phyloP scores from a whole-genome alignment of 37 sponge, comb jelly and placozoan species.

The Beroe forskalii region DNA sequence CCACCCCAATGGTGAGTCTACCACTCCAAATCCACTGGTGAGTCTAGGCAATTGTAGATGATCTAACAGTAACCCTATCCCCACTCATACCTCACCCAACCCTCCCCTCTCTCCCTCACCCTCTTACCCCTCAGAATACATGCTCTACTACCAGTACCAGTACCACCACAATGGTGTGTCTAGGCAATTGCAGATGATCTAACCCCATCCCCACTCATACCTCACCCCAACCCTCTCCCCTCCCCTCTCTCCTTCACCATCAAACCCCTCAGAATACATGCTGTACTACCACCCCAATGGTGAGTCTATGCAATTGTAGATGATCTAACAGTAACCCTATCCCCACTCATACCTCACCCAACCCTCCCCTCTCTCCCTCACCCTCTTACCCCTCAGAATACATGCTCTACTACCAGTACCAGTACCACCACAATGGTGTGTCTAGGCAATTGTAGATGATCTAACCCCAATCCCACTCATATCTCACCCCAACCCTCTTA shows the following conservation, averaged over 20 bases:
- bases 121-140: not conserved
- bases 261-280: constrained; percentile 9
- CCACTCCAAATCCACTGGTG: not conserved
- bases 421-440: too few species aligned
- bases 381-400: not conserved
- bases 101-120: not conserved
- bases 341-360: not conserved
- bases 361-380: not conserved
- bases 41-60: not conserved
- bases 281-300: constrained; percentile 1
- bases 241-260: not conserved
- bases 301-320: not conserved
- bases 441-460: too few species aligned
- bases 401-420: too few species aligned
- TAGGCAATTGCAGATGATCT: too few species aligned
- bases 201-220: not conserved
- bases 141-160: too few species aligned
- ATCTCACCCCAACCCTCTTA: not conserved
- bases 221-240: not conserved
- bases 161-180: too few species aligned
- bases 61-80: too few species aligned
- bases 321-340: too few species aligned
- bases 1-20: not conserved
- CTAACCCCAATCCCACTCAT: not conserved
- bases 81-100: not conserved